Base-by-base conservation (phyloP, 2,797 vertebrate species). In the Acrossocheilus wenchowensis region DNA sequence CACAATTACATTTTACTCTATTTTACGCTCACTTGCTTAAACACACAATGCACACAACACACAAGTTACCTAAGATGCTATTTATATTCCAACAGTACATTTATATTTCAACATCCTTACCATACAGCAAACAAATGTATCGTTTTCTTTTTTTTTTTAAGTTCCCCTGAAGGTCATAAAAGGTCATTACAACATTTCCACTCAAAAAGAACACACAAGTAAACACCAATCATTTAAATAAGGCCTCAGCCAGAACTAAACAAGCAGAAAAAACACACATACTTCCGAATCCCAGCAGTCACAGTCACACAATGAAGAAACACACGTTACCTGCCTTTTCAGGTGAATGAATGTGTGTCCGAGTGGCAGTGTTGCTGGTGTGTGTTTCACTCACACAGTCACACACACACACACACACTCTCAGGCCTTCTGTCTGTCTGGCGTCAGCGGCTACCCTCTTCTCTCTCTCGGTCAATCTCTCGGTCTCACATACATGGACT, bases 271-370 rank as follows among this genome's bases (percentile, higher is more conserved):
- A 78, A 39, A 71, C 64, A 64, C 41, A 52, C 62, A 64, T 2
- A 87, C 26, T 79, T 26, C 1, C 39, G 19, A 54, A 74, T 54
- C 17, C 34, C 43, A 15, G 62, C 34, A 48, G 17, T 60, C 43
- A 69, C 21, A 71, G 39, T 68, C 78, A 64, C 60, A 81, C 39
- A 36, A 21, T 0, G 2, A 26, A 74, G 82, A 39, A 62, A 52
- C 52, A 81, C n/a, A 85, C 54, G 75, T 68, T 91, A 90, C 90
- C 89, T 91, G 86, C 57, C 71, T 87, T 79, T 85, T 83, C 88
- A 84, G 87, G 84, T 90, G 87, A 72, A 41, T 81, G 77, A 74
- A 39, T 87, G 86, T 66, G 87, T 88, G 86, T 81, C 87, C 87
- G 71, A 73, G 62, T 72, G 71, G 26, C 15, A 14, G 64, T 78